These are phyloP conservation scores for Colaptes auratus DNA, from an alignment of 2,113 vertebrate species.

Conservation along the genomic window DNA sequence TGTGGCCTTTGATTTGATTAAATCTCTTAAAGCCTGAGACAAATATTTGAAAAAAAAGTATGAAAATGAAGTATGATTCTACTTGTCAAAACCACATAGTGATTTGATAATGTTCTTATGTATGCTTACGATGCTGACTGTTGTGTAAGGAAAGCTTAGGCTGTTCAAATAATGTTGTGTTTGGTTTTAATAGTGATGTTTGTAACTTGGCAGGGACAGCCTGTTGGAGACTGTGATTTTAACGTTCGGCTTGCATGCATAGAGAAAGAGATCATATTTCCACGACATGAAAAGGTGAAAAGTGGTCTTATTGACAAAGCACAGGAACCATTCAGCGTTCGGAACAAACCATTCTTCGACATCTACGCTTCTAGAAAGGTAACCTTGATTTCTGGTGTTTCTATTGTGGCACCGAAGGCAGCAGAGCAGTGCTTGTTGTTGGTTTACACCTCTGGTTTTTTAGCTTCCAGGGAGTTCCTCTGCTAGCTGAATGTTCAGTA, in stretches of 20 bases:
- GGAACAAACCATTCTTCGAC: slow-evolving; percentile 96
- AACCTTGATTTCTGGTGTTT: slow-evolving; percentile 45
- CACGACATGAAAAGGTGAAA: slow-evolving; percentile 95
- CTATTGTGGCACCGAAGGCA: background rate
- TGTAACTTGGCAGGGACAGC: slow-evolving; percentile 85
- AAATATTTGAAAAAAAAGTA: background rate
- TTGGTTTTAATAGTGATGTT: slow-evolving; percentile 37
- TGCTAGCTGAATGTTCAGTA: background rate
- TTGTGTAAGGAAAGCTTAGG: background rate
- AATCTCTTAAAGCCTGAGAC: background rate
- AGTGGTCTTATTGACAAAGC: slow-evolving; percentile 94
- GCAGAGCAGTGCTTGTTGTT: background rate
- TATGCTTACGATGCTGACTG: background rate
- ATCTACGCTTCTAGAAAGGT: slow-evolving; percentile 93
- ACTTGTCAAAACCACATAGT: background rate
- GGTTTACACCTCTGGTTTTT: background rate
- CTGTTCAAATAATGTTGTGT: background rate
- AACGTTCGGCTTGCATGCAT: slow-evolving; percentile 92
- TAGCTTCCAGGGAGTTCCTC: background rate
- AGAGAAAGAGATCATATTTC: slow-evolving; percentile 96
- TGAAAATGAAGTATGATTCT: too few species aligned
- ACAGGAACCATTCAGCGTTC: slow-evolving; percentile 94
- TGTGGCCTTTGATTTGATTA: background rate
- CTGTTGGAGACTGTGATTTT: slow-evolving; percentile 97
- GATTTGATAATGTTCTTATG: background rate